These are phyloP conservation scores for Leptatherina wallacei DNA, from an alignment of 2,797 vertebrate species.

Conservation along the genomic window DNA sequence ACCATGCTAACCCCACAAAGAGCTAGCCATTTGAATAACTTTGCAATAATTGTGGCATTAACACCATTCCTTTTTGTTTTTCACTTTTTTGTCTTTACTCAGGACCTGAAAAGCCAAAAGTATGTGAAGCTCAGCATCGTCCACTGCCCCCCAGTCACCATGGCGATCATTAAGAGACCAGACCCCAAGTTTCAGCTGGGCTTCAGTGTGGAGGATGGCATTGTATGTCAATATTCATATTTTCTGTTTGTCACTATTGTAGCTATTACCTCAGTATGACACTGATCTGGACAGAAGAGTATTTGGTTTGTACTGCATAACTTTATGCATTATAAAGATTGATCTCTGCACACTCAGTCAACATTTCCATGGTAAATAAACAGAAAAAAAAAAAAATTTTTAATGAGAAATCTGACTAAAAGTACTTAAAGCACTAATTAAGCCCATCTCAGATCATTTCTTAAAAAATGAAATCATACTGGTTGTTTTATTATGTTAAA, in stretches of 20 bases:
- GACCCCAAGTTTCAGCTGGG: constrained; percentile 92
- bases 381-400: not conserved
- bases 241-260: not conserved
- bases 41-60: not conserved
- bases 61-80: not conserved
- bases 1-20: not conserved
- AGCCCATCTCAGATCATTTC: too few relatives aligned
- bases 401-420: not conserved
- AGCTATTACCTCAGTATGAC: not conserved
- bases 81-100: not conserved
- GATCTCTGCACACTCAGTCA: not conserved
- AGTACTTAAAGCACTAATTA: too few relatives aligned
- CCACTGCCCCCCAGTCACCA: constrained; percentile 95
- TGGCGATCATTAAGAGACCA: constrained; percentile 91
- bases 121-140: constrained; percentile 92
- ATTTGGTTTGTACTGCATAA: not conserved
- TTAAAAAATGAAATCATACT: not conserved
- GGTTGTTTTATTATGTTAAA: constrained; percentile 51
- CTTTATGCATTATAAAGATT: not conserved
- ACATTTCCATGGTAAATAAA: not conserved
- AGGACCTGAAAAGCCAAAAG: constrained; percentile 91
- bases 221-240: constrained; percentile 82
- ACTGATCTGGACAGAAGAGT: not conserved
- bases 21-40: not conserved
- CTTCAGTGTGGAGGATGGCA: constrained; percentile 96